phyloP scores from a whole-genome alignment of 2,113 vertebrate species.

The Psammodynastes pulverulentus region DNA sequence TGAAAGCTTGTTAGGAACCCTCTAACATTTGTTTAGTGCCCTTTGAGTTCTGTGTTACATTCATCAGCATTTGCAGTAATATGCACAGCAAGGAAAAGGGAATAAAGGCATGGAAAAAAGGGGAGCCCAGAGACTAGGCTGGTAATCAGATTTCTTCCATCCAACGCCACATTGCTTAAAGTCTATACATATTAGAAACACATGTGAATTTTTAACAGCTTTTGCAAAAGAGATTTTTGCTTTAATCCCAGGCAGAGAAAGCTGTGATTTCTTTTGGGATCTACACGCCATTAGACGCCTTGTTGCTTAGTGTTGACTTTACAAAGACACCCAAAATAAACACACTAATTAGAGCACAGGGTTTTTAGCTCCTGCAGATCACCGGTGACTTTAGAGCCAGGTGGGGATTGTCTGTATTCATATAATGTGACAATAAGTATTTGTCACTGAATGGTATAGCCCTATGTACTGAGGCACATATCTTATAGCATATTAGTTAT shows the following conservation, averaged over 20 bases:
- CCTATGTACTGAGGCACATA: not conserved
- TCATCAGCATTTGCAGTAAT: not conserved
- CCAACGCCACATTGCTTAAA: not conserved
- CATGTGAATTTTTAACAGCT: not conserved
- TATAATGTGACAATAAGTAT: not conserved
- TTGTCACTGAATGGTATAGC: not conserved
- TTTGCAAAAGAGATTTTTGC: not conserved
- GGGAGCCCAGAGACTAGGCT: too few relatives aligned
- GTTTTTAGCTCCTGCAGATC: conserved; percentile 3
- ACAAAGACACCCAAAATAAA: conserved; percentile 22
- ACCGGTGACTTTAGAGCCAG: not conserved
- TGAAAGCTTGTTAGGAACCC: not conserved
- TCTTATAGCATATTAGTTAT: not conserved
- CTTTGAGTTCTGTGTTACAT: not conserved
- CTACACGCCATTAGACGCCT: not conserved
- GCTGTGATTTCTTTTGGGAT: not conserved
- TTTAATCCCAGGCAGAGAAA: not conserved
- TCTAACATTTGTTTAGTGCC: not conserved
- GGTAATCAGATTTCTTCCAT: not conserved
- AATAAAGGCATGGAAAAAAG: not conserved
- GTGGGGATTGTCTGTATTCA: not conserved
- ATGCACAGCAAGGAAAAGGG: not conserved
- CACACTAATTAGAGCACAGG: not conserved
- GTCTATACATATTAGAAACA: not conserved
- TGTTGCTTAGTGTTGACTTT: conserved; percentile 20